A percentile compares a stretch with the other conserved stretches of the same genome.
These are phyloP conservation scores for Actinia tenebrosa DNA, from an alignment of 64 coral and sea anemone species.

Conservation along the genomic window DNA sequence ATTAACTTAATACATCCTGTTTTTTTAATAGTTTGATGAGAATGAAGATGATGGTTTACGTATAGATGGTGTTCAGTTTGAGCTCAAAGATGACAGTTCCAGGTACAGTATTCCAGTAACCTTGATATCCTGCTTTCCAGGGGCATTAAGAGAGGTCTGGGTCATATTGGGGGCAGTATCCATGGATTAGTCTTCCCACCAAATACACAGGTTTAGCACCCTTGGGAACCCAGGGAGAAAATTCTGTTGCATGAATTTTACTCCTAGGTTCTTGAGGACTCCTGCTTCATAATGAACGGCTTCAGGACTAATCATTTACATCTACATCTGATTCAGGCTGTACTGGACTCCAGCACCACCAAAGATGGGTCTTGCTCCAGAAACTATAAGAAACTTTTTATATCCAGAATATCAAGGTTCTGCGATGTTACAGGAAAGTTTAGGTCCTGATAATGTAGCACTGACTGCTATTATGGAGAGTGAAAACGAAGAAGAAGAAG, in stretches of 20 bases:
- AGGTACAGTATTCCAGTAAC: constrained; percentile 18
- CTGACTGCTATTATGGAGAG: constrained; percentile 35
- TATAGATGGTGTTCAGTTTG: constrained; percentile 62
- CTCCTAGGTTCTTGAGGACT: too few relatives aligned
- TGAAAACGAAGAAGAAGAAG: constrained; percentile 55
- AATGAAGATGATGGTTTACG: constrained; percentile 33
- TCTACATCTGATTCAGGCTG: constrained; percentile 16
- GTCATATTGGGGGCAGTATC: too few relatives aligned
- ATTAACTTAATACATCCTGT: too few relatives aligned
- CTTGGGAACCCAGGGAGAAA: too few relatives aligned
- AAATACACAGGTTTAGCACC: too few relatives aligned
- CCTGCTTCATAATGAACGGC: too few relatives aligned
- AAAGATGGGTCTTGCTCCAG: constrained; percentile 80
- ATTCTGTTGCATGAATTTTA: too few relatives aligned
- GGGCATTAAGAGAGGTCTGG: too few relatives aligned
- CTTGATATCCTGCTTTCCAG: too few relatives aligned
- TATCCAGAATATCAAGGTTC: constrained; percentile 85
- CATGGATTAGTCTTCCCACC: too few relatives aligned
- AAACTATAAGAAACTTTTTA: constrained; percentile 51
- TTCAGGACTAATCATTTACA: neutral
- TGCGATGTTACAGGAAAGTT: constrained; percentile 56
- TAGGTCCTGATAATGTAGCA: constrained; percentile 53
- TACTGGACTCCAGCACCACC: constrained; percentile 99
- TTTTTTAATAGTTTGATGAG: constrained; percentile 8
- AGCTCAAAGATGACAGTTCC: constrained; percentile 78